A percentile compares a stretch with the other conserved stretches of the same genome.
phyloP scores from a whole-genome alignment of 1,140 invertebrate species.

The Drosophila kohkoa region DNA sequence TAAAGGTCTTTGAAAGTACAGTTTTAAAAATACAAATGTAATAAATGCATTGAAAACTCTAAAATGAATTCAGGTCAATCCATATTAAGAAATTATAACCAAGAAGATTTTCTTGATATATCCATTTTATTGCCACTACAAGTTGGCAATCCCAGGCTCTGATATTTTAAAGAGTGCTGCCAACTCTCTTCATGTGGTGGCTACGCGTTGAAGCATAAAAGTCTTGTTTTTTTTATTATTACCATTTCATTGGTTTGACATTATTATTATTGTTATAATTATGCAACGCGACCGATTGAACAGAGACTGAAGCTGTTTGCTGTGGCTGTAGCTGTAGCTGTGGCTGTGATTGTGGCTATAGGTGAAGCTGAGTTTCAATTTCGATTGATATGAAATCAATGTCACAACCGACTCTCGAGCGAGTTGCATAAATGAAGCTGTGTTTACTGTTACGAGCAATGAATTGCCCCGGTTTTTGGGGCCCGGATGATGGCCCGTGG shows the following conservation, averaged over 20 bases:
- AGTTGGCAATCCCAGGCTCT: too few relatives aligned
- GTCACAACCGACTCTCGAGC: slow-evolving; percentile 52
- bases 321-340: background rate
- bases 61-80: too few relatives aligned
- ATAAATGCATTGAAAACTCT: too few relatives aligned
- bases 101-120: too few relatives aligned
- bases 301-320: background rate
- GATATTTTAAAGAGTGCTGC: background rate
- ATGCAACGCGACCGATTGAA: slow-evolving; percentile 9
- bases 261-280: slow-evolving; percentile 14
- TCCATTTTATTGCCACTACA: too few relatives aligned
- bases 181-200: background rate
- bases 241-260: background rate
- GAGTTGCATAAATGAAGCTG: slow-evolving; percentile 66
- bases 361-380: slow-evolving; percentile 5
- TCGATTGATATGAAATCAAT: slow-evolving; percentile 50
- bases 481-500: background rate
- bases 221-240: background rate
- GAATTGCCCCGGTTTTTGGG: background rate
- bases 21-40: too few relatives aligned
- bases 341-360: too few relatives aligned
- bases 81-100: too few relatives aligned
- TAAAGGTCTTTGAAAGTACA: too few relatives aligned
- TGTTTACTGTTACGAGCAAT: slow-evolving; percentile 33
- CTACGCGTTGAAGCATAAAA: too few relatives aligned